phyloP scores from a whole-genome alignment of 2,797 vertebrate species.

The Triplophysa yarkandensis region DNA sequence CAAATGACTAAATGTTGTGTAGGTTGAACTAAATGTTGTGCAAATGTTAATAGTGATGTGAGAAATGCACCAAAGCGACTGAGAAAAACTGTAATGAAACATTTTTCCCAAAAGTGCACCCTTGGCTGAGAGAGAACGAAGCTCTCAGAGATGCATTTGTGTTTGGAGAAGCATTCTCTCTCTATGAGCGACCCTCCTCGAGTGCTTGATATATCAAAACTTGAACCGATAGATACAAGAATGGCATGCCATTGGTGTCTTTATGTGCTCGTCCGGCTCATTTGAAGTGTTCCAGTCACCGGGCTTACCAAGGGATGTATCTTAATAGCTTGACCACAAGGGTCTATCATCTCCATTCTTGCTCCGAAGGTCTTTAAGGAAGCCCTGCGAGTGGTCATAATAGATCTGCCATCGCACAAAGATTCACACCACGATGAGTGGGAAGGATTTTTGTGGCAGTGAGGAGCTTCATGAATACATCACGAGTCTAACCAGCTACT shows the following conservation, averaged over 20 bases:
- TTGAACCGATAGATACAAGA: slow-evolving; percentile 83
- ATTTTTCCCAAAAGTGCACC: slow-evolving; percentile 74
- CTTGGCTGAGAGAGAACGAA: slow-evolving; percentile 71
- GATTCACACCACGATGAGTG: slow-evolving; percentile 78
- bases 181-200: slow-evolving; percentile 63
- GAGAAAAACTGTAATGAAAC: too few relatives aligned
- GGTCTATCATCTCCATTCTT: slow-evolving; percentile 81
- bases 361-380: slow-evolving; percentile 79
- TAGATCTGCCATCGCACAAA: slow-evolving; percentile 78
- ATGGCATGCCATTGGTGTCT: slow-evolving; percentile 76
- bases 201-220: slow-evolving; percentile 83
- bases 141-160: slow-evolving; percentile 57
- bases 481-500: slow-evolving; percentile 77
- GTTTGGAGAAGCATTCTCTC: slow-evolving; percentile 58
- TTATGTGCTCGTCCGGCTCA: slow-evolving; percentile 72
- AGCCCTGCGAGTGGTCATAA: slow-evolving; percentile 76
- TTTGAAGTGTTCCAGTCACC: slow-evolving; percentile 82
- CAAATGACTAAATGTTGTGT: too few relatives aligned
- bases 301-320: slow-evolving; percentile 75
- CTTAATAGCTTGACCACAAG: slow-evolving; percentile 82
- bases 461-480: slow-evolving; percentile 78
- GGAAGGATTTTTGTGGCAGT: slow-evolving; percentile 74
- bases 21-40: too few relatives aligned
- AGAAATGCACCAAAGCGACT: too few relatives aligned
- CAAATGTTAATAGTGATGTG: too few relatives aligned